A percentile compares a stretch with the other conserved stretches of the same genome.
phyloP scores from a whole-genome alignment of 2,113 vertebrate genomes.

The Bos taurus region DNA sequence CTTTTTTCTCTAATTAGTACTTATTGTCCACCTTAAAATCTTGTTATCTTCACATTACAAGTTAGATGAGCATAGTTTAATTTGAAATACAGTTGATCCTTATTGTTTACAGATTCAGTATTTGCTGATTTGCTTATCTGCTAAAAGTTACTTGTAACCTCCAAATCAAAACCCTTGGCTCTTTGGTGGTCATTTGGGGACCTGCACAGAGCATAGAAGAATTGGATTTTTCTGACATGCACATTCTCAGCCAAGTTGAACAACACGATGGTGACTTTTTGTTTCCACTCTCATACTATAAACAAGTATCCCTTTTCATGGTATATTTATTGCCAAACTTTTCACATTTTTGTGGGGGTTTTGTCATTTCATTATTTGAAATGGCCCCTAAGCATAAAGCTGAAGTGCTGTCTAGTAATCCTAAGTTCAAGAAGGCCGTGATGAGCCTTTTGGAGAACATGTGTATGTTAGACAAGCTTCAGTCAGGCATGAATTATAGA shows the following conservation, averaged over 20 bases:
- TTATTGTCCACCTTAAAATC: background rate
- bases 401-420: background rate
- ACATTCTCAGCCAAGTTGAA: background rate
- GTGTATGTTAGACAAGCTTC: background rate
- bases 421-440: background rate
- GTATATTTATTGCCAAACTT: background rate
- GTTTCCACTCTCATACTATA: background rate
- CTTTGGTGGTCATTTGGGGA: background rate
- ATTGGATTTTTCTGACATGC: background rate
- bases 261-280: background rate
- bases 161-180: background rate
- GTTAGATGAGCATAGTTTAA: background rate
- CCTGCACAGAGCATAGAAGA: background rate
- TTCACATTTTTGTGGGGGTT: background rate
- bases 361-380: background rate
- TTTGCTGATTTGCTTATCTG: background rate
- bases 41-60: background rate
- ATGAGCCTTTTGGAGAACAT: background rate
- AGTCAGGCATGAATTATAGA: background rate
- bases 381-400: background rate
- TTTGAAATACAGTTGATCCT: background rate
- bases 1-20: background rate
- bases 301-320: background rate
- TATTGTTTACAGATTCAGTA: background rate
- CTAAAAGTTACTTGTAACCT: background rate